Evolutionary conservation across 2,797 vertebrate species (phyloP), one percentile per base, ranked within the genome.

Genomic region (Pelochelys cantorii): DNA sequence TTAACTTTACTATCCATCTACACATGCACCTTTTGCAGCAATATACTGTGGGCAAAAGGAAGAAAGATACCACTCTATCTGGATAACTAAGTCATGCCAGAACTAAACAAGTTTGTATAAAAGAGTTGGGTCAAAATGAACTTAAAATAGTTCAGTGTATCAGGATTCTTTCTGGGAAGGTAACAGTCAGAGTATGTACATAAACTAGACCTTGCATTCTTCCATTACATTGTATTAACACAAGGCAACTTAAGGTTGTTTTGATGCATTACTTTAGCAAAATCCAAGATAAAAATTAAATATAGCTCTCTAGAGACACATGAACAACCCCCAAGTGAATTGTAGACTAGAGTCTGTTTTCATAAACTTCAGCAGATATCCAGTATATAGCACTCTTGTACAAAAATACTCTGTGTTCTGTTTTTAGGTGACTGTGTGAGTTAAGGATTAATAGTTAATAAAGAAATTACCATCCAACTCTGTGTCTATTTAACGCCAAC

Each of bases 361-460:
- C 4, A 15, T 81, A 81, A 42, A 60, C 81, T 86, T 86, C 56
- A 37, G 57, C 86, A 57, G 78, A 83, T 23, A 75, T 78, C 81
- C 74, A 56, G 13, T 62, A 78, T 78, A 94, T 93, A 90, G 85
- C 84, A 79, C 17, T 23, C 8, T 62, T 25, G 84, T 95, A 57
- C 87, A 94, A 60, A 1, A 37, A 52, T 12, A 25, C 7, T 27
- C 8, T 27, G 14, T 52, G 29, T 77, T 95, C 74, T 94, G 37
- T 48, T 77, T 77, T 71, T 86, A 88, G 93, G 91, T 37, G n/a
- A 13, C 95, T 92, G 18, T 93, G 42, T 75, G 13, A 65, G 81
- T 86, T 90, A 29, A 52, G 13, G 42, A 48, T 77, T 27, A 84
- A 53, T 42, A 85, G 57, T 27, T 48, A 81, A 42, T 48, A 62